Conservation (phyloP, 2,797 vertebrate genomes). For the Thripadectes ignobilis region DNA sequence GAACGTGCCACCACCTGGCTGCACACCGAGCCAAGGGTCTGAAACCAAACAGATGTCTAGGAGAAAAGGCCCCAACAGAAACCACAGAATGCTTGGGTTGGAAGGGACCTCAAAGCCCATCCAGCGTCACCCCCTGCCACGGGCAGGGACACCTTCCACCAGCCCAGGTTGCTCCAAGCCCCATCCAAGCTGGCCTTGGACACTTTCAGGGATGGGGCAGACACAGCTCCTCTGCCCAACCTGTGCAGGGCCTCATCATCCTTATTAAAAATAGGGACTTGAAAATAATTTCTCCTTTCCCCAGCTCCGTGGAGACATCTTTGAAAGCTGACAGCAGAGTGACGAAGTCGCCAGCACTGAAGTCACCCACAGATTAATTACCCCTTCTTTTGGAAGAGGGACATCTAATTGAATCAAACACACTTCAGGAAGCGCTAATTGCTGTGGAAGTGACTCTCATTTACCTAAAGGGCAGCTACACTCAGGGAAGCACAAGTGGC, state of each 20-base stretch:
- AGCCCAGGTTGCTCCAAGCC: not conserved
- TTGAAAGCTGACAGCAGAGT: not conserved
- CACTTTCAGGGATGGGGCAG: not conserved
- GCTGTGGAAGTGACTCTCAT: not conserved
- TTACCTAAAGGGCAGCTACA: not conserved
- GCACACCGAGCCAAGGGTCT: not conserved
- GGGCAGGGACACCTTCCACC: not conserved
- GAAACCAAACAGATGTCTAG: not conserved
- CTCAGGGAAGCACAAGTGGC: not conserved
- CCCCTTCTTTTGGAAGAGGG: not conserved
- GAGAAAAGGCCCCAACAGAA: not conserved
- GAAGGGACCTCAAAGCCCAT: not conserved
- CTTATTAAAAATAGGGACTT: not conserved
- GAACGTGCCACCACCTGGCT: not conserved
- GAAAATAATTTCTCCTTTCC: not conserved
- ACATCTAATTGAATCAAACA: constrained; percentile 3
- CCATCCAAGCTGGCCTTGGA: not conserved
- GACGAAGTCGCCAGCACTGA: not conserved
- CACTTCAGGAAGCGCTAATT: constrained; percentile 2
- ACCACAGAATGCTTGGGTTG: not conserved
- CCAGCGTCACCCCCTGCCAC: not conserved
- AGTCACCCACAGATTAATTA: not conserved
- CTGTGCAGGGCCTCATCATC: not conserved
- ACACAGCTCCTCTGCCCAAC: not conserved
- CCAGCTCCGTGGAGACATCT: not conserved